A percentile compares a stretch with the other conserved stretches of the same genome.
Evolutionary conservation across 2,888 invertebrate species (phyloP).

Genomic region (Xylota segnis): DNA sequence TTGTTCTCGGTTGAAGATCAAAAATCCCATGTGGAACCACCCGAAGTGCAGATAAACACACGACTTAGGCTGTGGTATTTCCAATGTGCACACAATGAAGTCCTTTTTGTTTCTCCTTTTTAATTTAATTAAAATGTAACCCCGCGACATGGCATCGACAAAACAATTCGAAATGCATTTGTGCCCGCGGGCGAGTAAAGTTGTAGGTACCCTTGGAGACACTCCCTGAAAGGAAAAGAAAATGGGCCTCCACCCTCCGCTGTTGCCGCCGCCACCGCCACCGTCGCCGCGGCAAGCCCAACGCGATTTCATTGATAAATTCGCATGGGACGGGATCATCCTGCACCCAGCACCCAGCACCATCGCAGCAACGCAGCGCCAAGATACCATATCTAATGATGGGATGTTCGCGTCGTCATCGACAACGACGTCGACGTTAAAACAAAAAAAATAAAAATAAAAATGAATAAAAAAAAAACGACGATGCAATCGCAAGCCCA

Average conservation of each 20-base stretch:
- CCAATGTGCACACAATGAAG: conserved; percentile 42
- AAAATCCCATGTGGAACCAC: conserved; percentile 58
- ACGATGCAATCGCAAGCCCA: conserved; percentile 70
- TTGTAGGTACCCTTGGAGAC: conserved; percentile 73
- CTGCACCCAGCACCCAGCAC: conserved; percentile 54
- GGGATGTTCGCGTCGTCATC: conserved; percentile 83
- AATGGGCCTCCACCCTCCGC: conserved; percentile 69
- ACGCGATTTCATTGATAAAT: conserved; percentile 77
- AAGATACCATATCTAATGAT: conserved; percentile 81
- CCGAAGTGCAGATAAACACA: conserved; percentile 44
- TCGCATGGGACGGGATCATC: conserved; percentile 70
- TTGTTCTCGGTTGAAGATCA: conserved; percentile 68
- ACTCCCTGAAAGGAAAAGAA: conserved; percentile 75
- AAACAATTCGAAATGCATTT: conserved; percentile 73
- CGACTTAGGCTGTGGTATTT: conserved; percentile 27
- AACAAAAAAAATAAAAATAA: conserved; percentile 48
- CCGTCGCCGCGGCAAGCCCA: conserved; percentile 57
- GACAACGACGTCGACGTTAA: conserved; percentile 62
- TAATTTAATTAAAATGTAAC: conserved; percentile 76
- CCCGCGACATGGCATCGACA: conserved; percentile 62
- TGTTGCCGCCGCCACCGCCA: conserved; percentile 7
- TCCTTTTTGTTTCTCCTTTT: conserved; percentile 45
- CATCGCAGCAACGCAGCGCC: conserved; percentile 80
- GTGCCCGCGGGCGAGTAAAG: conserved; percentile 46
- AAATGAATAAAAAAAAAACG: conserved; percentile 20